Evolutionary conservation across 2,797 vertebrate genomes (phyloP).

Genomic region (Pseudopleuronectes americanus): DNA sequence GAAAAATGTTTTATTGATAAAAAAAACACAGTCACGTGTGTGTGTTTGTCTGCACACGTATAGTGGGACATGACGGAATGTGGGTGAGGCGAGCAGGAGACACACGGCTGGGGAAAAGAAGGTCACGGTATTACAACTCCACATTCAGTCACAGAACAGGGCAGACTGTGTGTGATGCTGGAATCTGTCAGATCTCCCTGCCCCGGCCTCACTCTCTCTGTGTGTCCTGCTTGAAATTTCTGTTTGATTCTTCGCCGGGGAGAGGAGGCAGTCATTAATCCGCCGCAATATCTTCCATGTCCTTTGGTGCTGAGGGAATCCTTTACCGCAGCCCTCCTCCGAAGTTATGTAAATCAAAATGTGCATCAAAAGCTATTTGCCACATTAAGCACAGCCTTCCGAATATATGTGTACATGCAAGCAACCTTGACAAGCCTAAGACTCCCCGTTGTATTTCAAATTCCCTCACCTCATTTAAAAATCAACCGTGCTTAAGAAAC

Average conservation of each 20-base stretch:
- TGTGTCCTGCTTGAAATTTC: conserved; percentile 83
- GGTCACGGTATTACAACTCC: conserved; percentile 64
- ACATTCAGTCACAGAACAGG: conserved; percentile 67
- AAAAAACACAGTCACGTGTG: conserved; percentile 21
- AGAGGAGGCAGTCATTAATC: conserved; percentile 80
- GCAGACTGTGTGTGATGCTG: conserved; percentile 72
- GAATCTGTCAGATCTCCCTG: conserved; percentile 78
- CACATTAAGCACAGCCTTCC: conserved; percentile 76
- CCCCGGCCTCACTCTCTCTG: conserved; percentile 68
- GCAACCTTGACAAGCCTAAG: conserved; percentile 79
- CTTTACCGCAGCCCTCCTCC: conserved; percentile 78
- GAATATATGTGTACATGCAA: conserved; percentile 79
- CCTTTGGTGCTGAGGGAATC: conserved; percentile 79
- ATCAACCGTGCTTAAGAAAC: conserved; percentile 77
- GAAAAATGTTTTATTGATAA: conserved; percentile 45
- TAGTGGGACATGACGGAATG: conserved; percentile 22
- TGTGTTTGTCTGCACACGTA: conserved; percentile 5
- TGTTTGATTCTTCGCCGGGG: conserved; percentile 79
- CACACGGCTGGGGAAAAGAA: conserved; percentile 46
- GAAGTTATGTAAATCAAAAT: conserved; percentile 82
- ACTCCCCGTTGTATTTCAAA: conserved; percentile 78
- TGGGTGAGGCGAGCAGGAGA: conserved; percentile 48
- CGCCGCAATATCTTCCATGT: conserved; percentile 75
- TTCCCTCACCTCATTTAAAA: conserved; percentile 80
- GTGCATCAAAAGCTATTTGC: conserved; percentile 82